Evolutionary conservation across 2,888 invertebrate species (phyloP).

Genomic region (Odontomyia ornata): DNA sequence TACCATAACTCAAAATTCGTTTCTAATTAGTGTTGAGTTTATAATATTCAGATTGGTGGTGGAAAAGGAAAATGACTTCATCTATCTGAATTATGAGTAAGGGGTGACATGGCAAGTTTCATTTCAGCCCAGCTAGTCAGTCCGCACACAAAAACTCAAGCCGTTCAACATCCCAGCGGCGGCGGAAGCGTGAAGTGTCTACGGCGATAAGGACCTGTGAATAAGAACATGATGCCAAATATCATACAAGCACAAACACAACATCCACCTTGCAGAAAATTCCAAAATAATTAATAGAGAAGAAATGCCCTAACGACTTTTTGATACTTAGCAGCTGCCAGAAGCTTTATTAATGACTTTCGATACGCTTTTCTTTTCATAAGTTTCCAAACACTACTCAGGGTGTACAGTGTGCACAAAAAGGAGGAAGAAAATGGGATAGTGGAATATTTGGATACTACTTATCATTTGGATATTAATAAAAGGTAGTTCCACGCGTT

Average conservation of each 20-base stretch:
- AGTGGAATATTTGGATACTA: no score
- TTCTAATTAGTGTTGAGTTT: conserved; percentile 39
- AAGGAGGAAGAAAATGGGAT: background rate
- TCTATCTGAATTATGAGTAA: conserved; percentile 42
- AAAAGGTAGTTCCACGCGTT: no score
- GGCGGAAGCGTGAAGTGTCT: conserved; percentile 14
- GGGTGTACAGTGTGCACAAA: background rate
- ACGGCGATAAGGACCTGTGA: conserved; percentile 26
- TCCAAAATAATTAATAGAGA: conserved; percentile 50
- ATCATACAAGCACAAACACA: conserved; percentile 23
- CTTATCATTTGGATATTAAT: no score
- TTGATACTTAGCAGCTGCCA: conserved; percentile 51
- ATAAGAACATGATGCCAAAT: background rate
- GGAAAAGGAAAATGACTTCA: conserved; percentile 31
- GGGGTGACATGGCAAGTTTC: conserved; percentile 44
- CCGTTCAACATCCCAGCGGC: background rate
- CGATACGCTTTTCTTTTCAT: conserved; percentile 41
- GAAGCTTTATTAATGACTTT: conserved; percentile 50
- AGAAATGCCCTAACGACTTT: conserved; percentile 51
- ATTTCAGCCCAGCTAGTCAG: background rate
- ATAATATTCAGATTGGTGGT: conserved; percentile 22
- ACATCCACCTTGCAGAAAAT: conserved; percentile 38
- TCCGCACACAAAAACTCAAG: background rate
- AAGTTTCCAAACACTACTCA: background rate
- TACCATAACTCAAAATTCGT: conserved; percentile 18